Evolutionary conservation across 1,140 invertebrate species (phyloP).

Genomic region (Diorhabda elongata): DNA sequence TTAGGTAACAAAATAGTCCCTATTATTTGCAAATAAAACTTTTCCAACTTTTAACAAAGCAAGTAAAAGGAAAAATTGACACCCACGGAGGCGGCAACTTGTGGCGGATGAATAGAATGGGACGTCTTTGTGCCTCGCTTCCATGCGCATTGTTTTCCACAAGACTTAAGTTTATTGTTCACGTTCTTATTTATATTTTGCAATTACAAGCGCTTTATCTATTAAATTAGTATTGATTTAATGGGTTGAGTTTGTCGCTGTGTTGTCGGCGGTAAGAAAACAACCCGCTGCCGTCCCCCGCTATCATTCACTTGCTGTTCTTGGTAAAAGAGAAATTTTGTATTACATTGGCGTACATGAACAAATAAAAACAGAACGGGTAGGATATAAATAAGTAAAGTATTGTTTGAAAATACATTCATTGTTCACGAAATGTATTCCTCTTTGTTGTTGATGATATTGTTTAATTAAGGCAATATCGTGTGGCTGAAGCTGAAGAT

Average conservation of each 20-base stretch:
- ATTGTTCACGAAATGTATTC: too few species aligned
- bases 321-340: neutral
- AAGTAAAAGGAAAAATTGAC: conserved; percentile 7
- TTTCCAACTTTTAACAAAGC: neutral
- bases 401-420: too few species aligned
- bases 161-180: conserved; percentile 26
- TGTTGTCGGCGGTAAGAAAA: neutral
- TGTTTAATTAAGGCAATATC: too few species aligned
- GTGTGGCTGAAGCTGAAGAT: too few species aligned
- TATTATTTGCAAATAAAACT: conserved; percentile 12
- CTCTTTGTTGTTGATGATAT: too few species aligned
- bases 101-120: conserved; percentile 17
- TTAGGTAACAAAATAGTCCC: neutral
- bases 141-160: conserved; percentile 28
- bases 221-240: conserved; percentile 33
- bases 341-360: neutral
- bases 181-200: conserved; percentile 33
- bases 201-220: conserved; percentile 31
- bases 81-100: conserved; percentile 5
- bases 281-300: neutral
- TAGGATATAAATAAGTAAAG: too few species aligned
- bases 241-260: conserved; percentile 29
- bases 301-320: neutral
- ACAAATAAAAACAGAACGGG: neutral
- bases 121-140: conserved; percentile 9